Evolutionary conservation across 2,113 vertebrate species (phyloP).

Genomic region (crab-eating macaque (Macaca fascicularis)): T2T-MFA8v1.1 NC_088376.1:50543001-50543500

Average conservation of each 20-base stretch:
- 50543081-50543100: background rate
- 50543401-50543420: background rate
- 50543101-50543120: background rate
- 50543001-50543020: background rate
- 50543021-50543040: background rate
- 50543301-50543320: background rate
- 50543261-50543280: background rate
- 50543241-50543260: background rate
- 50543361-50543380: background rate
- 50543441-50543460: background rate
- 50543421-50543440: background rate
- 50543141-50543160: background rate
- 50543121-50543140: background rate
- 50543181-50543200: background rate
- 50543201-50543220: background rate
- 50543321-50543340: background rate
- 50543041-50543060: background rate
- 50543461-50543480: background rate
- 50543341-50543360: background rate
- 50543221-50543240: background rate
- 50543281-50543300: background rate
- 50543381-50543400: background rate
- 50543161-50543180: background rate
- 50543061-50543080: background rate
- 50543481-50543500: background rate